Conservation (phyloP, 1,140 invertebrate genomes). For the Aplysia californica region DNA sequence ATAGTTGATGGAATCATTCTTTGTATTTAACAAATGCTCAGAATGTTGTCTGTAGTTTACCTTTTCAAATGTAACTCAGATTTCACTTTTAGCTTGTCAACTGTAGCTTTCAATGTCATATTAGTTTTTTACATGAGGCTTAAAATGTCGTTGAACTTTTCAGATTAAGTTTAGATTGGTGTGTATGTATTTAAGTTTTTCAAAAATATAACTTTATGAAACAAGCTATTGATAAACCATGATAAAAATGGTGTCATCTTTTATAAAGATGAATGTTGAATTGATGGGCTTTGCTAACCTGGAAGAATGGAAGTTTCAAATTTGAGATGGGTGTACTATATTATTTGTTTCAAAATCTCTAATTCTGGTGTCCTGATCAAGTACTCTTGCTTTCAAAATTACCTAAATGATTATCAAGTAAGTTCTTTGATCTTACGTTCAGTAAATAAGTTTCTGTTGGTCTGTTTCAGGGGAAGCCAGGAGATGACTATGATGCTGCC, state of each 20-base stretch:
- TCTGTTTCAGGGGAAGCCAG: slow-evolving; percentile 18
- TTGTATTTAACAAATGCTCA: no score
- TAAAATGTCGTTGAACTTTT: no score
- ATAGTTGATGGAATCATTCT: no score
- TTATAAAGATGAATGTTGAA: neutral
- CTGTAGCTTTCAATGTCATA: neutral
- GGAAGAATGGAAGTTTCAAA: neutral
- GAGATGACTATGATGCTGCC: slow-evolving; percentile 17
- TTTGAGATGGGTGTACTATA: neutral
- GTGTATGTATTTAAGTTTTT: neutral
- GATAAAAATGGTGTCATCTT: no score
- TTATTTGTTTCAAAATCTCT: neutral
- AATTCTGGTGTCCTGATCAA: no score
- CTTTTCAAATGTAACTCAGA: no score
- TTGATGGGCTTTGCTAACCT: neutral
- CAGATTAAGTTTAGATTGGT: neutral
- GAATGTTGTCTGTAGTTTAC: no score
- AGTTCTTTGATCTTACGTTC: neutral
- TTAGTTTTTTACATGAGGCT: neutral
- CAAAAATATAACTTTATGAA: no score
- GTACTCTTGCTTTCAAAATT: neutral
- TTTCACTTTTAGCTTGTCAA: neutral
- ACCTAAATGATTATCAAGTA: neutral
- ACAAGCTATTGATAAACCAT: no score
- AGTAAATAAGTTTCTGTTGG: neutral